A percentile compares a stretch with the other conserved stretches of the same genome.
Conservation (phyloP, 2,888 invertebrate genomes). For the Julus scandinavius region DNA sequence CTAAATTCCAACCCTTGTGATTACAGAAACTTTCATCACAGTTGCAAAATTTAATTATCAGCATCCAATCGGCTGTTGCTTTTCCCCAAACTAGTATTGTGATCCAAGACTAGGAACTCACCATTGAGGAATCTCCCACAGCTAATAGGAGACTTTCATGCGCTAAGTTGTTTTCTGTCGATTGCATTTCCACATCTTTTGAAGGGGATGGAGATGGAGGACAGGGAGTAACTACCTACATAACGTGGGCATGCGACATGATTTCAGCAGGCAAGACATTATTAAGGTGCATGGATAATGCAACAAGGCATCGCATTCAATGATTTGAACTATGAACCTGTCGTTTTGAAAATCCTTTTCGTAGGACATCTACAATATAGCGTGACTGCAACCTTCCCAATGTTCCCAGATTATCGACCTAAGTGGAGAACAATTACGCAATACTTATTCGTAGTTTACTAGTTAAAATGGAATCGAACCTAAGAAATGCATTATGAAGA, state of each 20-base stretch:
- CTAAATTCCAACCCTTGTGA: no score
- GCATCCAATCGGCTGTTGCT: background rate
- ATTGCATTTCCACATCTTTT: slow-evolving; percentile 53
- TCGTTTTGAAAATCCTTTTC: slow-evolving; percentile 71
- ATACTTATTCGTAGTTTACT: background rate
- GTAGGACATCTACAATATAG: slow-evolving; percentile 74
- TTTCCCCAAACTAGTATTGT: background rate
- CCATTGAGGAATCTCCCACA: slow-evolving; percentile 30
- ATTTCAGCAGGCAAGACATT: slow-evolving; percentile 13
- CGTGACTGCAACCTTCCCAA: slow-evolving; percentile 55
- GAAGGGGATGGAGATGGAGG: slow-evolving; percentile 70
- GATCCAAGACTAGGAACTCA: background rate
- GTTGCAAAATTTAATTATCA: background rate
- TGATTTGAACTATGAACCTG: slow-evolving; percentile 52
- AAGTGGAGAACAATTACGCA: slow-evolving; percentile 24
- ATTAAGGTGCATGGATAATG: slow-evolving; percentile 29
- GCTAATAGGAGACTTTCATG: slow-evolving; percentile 30
- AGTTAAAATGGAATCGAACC: background rate
- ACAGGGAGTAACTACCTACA: slow-evolving; percentile 63
- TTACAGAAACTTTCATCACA: no score
- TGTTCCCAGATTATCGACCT: slow-evolving; percentile 53
- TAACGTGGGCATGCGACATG: slow-evolving; percentile 8
- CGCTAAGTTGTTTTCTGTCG: slow-evolving; percentile 16
- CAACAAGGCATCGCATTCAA: slow-evolving; percentile 39
- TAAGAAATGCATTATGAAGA: no score